phyloP scores from a whole-genome alignment of 2,888 invertebrate species.

The Pachycephus smyrnensis region DNA sequence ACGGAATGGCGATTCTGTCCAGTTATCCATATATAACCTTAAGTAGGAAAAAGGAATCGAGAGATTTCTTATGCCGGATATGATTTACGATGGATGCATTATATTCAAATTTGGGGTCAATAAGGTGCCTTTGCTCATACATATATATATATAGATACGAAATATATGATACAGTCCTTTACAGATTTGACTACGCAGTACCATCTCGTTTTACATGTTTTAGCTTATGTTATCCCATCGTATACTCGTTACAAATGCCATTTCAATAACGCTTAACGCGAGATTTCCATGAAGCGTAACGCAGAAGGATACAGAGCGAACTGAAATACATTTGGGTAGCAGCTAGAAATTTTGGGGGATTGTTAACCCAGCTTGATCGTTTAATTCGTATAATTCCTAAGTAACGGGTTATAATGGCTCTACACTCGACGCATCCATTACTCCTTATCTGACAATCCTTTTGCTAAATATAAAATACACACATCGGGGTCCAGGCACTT shows the following conservation, averaged over 20 bases:
- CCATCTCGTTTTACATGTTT: neutral
- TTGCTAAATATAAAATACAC: neutral
- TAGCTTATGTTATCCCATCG: neutral
- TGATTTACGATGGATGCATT: constrained; percentile 2
- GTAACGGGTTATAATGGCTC: neutral
- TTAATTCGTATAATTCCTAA: neutral
- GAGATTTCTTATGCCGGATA: neutral
- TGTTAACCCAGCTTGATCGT: no score
- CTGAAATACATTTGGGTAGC: neutral
- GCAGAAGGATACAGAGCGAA: neutral
- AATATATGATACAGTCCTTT: neutral
- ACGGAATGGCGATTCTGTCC: neutral
- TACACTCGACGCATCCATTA: neutral
- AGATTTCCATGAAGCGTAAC: neutral
- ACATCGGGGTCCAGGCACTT: neutral
- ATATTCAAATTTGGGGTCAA: constrained; percentile 1
- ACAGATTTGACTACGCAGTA: neutral
- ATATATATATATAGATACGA: neutral
- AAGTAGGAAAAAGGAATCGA: neutral
- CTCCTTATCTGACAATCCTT: neutral
- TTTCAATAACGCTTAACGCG: no score
- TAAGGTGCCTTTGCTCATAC: neutral
- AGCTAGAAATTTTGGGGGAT: neutral
- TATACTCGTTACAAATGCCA: neutral
- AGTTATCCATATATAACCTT: neutral